A percentile compares a stretch with the other conserved stretches of the same genome.
These are phyloP conservation scores for Myotis planiceps DNA, from an alignment of 2,797 vertebrate species.

Conservation along the genomic window DNA sequence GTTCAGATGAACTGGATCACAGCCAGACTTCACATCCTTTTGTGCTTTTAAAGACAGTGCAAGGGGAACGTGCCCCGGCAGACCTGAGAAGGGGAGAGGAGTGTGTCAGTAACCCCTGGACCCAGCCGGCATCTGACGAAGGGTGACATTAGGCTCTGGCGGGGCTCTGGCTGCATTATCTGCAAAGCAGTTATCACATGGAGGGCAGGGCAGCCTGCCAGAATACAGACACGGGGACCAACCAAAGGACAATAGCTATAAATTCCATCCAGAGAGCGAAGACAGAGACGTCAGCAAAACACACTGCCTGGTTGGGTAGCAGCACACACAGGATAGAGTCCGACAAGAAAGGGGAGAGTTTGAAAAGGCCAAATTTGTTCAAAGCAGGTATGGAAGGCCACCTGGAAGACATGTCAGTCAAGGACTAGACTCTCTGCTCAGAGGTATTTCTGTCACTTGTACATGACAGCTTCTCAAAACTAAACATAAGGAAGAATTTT, in stretches of 20 bases:
- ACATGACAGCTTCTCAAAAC: conserved; percentile 51
- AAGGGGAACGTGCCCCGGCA: not conserved
- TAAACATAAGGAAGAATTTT: conserved; percentile 38
- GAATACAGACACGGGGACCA: conserved; percentile 29
- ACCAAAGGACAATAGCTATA: conserved; percentile 38
- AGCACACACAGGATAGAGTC: not conserved
- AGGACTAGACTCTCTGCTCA: conserved; percentile 3
- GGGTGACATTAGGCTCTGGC: conserved; percentile 42
- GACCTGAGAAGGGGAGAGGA: not conserved
- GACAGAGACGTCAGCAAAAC: conserved; percentile 61
- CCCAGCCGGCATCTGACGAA: not conserved
- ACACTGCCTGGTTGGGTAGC: not conserved
- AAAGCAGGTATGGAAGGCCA: conserved; percentile 57
- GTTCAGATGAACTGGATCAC: not conserved
- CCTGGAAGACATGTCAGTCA: conserved; percentile 63
- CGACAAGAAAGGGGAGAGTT: conserved; percentile 47
- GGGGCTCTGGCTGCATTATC: not conserved
- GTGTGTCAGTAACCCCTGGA: not conserved
- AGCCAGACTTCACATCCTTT: not conserved
- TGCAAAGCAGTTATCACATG: conserved; percentile 13
- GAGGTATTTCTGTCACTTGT: conserved; percentile 57
- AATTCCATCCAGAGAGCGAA: not conserved
- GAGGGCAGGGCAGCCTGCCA: conserved; percentile 37
- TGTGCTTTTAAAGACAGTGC: not conserved
- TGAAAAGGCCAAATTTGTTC: conserved; percentile 65